phyloP scores from a whole-genome alignment of 2,888 invertebrate genomes.

The Aspidiotus rigidus region DNA sequence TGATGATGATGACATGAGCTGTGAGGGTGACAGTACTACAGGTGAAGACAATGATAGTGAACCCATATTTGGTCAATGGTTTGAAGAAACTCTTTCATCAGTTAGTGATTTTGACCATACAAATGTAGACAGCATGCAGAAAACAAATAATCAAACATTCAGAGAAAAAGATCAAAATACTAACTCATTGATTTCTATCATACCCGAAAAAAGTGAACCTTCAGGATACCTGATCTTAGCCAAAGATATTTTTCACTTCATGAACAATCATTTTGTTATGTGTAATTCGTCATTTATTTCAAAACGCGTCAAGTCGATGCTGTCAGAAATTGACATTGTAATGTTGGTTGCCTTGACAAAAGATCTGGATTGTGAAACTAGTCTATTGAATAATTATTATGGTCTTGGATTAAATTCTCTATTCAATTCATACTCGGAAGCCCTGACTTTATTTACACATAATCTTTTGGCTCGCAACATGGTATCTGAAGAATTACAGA shows the following conservation, averaged over 20 bases:
- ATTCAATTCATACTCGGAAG: conserved; percentile 59
- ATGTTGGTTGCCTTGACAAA: conserved; percentile 78
- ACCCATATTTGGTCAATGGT: conserved; percentile 83
- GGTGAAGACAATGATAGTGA: conserved; percentile 63
- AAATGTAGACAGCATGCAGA: conserved; percentile 47
- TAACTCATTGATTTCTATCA: conserved; percentile 47
- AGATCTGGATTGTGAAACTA: conserved; percentile 58
- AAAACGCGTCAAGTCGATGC: conserved; percentile 58
- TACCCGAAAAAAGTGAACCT: conserved; percentile 69
- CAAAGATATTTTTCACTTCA: conserved; percentile 73
- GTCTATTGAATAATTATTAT: conserved; percentile 16
- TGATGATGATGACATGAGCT: conserved; percentile 79
- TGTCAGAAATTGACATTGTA: conserved; percentile 81
- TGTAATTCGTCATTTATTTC: conserved; percentile 58
- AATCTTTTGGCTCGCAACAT: conserved; percentile 65
- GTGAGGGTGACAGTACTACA: conserved; percentile 70
- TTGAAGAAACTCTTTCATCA: conserved; percentile 84
- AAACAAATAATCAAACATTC: conserved; percentile 41
- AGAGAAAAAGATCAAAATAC: conserved; percentile 34
- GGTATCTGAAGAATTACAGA: conserved; percentile 58
- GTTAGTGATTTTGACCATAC: conserved; percentile 44
- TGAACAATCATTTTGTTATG: conserved; percentile 71
- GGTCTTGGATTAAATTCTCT: conserved; percentile 25
- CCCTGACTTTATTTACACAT: conserved; percentile 65
- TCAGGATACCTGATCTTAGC: conserved; percentile 77